These are phyloP conservation scores for Centropristis striata DNA, from an alignment of 2,113 vertebrate genomes.

Conservation along the genomic window DNA sequence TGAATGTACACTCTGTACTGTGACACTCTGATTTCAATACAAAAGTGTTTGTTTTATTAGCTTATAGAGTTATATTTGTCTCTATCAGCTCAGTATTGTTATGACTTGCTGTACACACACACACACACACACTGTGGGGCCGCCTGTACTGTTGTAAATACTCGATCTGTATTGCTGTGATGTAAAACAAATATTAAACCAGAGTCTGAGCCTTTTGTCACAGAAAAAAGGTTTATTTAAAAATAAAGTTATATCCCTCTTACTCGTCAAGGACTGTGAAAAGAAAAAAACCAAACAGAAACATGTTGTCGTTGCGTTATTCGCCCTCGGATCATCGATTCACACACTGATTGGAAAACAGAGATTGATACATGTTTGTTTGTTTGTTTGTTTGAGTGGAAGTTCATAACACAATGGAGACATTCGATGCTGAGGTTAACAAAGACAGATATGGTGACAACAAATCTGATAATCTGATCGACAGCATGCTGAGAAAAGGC, in stretches of 20 bases:
- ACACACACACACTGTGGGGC: constrained; percentile 10
- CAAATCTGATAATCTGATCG: constrained; percentile 20
- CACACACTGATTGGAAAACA: constrained; percentile 22
- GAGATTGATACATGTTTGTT: constrained; percentile 1
- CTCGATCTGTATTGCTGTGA: constrained; percentile 64
- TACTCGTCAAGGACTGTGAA: constrained; percentile 77
- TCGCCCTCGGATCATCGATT: neutral
- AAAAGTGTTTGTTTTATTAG: neutral
- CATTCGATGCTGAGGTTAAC: constrained; percentile 51
- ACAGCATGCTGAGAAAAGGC: constrained; percentile 14
- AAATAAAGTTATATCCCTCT: constrained; percentile 97
- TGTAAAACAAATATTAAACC: constrained; percentile 72
- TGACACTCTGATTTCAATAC: constrained; percentile 1
- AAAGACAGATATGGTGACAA: constrained; percentile 1
- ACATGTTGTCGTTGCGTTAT: constrained; percentile 22
- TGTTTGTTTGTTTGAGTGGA: neutral
- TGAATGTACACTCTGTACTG: constrained; percentile 49
- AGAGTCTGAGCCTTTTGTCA: constrained; percentile 82
- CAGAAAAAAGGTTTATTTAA: constrained; percentile 96
- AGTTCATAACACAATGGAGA: constrained; percentile 42
- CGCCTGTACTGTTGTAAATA: constrained; percentile 66
- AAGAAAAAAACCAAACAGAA: constrained; percentile 46
- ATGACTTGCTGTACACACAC: neutral
- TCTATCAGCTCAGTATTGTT: neutral
- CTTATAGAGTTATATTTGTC: neutral